Evolutionary conservation across 2,797 vertebrate genomes (phyloP), one percentile per base, ranked within the genome.

Genomic region (Sus cebifrons): DNA sequence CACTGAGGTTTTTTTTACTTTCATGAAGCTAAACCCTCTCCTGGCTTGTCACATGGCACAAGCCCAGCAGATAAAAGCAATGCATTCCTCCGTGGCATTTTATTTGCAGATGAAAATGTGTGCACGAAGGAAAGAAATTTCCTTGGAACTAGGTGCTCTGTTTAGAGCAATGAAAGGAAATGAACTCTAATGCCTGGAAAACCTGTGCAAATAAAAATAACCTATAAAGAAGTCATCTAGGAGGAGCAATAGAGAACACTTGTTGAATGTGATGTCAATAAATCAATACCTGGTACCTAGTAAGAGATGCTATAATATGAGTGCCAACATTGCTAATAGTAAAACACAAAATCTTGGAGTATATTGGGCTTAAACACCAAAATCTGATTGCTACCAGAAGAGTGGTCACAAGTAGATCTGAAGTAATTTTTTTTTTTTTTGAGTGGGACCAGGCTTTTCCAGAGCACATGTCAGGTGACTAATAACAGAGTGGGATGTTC

Each of bases 31-130:
- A 89, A 89, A 73, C 12, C 2, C 17, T 49, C 84, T 84, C 27
- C 56, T 89, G 58, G 27, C 1, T 15, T 93, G 25, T 93, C 17
- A 65, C 64, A 58, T 18, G 20, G 40, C 11, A 89, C 52, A n/a
- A n/a, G 9, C 25, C 32, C 12, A 21, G 32, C 25, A 49, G 36
- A 40, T 52, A 44, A 32, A 27, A 84, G 13, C 3, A 56, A 67
- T 73, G 27, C 5, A 89, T 71, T 49, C 21, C 9, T 84, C 64
- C 12, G 4, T 29, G 6, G 25, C 40, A 77, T 74, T 71, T 49
- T 92, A 68, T 71, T 29, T 65, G 17, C 56, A 88, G 79, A 49
- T 73, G 27, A 92, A 89, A 54, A 88, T 83, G 40, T 25, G n/a
- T 14, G 87, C 52, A 52, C 29, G 36, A 81, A 68, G 36, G n/a